Conservation (phyloP, 2,888 invertebrate species). For the Adelognathus sp. region DNA sequence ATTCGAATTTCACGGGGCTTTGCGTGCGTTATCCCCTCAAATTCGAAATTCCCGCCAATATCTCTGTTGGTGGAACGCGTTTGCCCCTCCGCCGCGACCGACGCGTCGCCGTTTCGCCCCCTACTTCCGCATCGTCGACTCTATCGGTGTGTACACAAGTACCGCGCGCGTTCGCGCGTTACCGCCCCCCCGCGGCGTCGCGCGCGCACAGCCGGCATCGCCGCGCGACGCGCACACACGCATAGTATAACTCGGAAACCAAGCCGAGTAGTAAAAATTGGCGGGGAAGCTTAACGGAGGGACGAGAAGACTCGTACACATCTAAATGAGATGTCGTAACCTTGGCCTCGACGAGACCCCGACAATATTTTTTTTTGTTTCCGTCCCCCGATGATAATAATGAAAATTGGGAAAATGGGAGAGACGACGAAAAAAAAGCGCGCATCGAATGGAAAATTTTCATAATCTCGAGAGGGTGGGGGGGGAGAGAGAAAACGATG, state of each 20-base stretch:
- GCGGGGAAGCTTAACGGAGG: conserved; percentile 66
- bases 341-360: conserved; percentile 39
- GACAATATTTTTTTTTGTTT: conserved; percentile 23
- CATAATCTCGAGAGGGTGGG: background rate
- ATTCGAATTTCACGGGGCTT: no score
- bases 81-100: conserved; percentile 55
- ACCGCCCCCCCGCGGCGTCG: conserved; percentile 56
- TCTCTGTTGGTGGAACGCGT: conserved; percentile 61
- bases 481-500: background rate
- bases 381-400: background rate
- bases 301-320: conserved; percentile 58
- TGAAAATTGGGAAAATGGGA: background rate
- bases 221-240: conserved; percentile 37
- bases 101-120: conserved; percentile 24
- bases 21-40: background rate
- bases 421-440: background rate
- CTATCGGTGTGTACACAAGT: conserved; percentile 7
- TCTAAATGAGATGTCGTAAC: conserved; percentile 45
- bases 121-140: conserved; percentile 40
- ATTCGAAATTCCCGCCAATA: conserved; percentile 70
- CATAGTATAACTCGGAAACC: background rate
- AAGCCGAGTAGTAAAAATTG: conserved; percentile 50
- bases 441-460: conserved; percentile 19
- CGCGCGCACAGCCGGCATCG: conserved; percentile 52
- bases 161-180: conserved; percentile 42